Evolutionary conservation across 2,797 vertebrate genomes (phyloP).

Genomic region (Sorex maritimensis): DNA sequence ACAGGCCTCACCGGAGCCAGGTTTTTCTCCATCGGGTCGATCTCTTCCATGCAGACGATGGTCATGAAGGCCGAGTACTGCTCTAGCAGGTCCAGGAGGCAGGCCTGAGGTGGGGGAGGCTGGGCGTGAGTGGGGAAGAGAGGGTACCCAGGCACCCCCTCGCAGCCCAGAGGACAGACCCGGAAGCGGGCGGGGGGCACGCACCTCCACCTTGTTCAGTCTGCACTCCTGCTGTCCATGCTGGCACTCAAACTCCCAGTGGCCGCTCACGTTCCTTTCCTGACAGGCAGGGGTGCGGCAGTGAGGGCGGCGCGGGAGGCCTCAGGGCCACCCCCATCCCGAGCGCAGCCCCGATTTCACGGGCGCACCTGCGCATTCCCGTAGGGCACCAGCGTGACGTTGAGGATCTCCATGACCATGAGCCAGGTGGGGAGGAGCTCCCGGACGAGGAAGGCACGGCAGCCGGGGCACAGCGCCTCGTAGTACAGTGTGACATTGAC

Average conservation of each 20-base stretch:
- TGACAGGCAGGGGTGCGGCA: conserved; percentile 80
- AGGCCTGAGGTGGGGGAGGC: conserved; percentile 64
- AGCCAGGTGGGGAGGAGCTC: conserved; percentile 94
- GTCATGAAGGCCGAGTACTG: accelerated
- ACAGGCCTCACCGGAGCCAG: conserved; percentile 68
- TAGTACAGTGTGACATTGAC: conserved; percentile 94
- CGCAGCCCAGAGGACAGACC: neutral
- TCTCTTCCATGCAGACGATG: conserved; percentile 76
- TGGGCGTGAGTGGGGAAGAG: neutral
- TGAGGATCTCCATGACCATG: conserved; percentile 92
- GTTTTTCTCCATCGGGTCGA: conserved; percentile 76
- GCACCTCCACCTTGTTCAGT: conserved; percentile 97
- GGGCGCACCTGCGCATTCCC: conserved; percentile 94
- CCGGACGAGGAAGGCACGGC: conserved; percentile 91
- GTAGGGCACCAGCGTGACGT: conserved; percentile 94
- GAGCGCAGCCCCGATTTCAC: no score
- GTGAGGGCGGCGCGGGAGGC: no score
- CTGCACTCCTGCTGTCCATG: conserved; percentile 95
- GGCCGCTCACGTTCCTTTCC: conserved; percentile 91
- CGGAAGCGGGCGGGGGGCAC: neutral
- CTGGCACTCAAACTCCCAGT: conserved; percentile 94
- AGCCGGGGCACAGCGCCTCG: conserved; percentile 93
- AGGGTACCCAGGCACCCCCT: no score
- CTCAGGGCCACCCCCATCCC: no score
- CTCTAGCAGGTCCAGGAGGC: conserved; percentile 73